These are phyloP conservation scores for Palythoa heliodiscus DNA, from an alignment of 92 coral and sea anemone species.

Conservation along the genomic window DNA sequence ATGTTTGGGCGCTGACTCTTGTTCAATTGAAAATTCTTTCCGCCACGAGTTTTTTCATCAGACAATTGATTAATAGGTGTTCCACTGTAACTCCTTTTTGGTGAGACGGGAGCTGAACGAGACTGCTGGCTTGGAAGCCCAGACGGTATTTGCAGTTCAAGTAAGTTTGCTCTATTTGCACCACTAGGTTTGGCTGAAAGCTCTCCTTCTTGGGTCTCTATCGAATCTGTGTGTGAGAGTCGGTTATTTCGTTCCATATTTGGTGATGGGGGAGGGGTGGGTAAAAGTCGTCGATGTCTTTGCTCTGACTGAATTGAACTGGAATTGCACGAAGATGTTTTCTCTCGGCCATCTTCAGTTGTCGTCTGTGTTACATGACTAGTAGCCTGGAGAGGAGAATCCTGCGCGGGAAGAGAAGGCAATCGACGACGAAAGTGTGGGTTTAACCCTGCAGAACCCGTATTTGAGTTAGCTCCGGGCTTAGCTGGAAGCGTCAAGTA, in stretches of 20 bases:
- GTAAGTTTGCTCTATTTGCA: background rate
- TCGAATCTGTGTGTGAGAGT: background rate
- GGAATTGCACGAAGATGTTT: background rate
- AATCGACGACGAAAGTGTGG: slow-evolving; percentile 71
- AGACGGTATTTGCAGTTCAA: slow-evolving; percentile 22
- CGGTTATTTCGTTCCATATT: slow-evolving; percentile 40
- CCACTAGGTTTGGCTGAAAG: background rate
- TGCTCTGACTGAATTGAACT: slow-evolving; percentile 38
- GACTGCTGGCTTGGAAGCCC: slow-evolving; percentile 11
- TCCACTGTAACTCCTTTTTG: slow-evolving; percentile 43
- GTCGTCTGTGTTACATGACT: background rate
- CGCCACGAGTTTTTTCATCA: slow-evolving; percentile 13
- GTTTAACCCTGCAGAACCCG: slow-evolving; percentile 45
- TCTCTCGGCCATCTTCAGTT: slow-evolving; percentile 8
- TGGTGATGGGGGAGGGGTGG: slow-evolving; percentile 88
- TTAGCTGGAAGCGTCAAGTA: slow-evolving; percentile 7
- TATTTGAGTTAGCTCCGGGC: background rate
- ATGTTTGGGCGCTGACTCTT: slow-evolving; percentile 9
- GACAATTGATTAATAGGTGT: slow-evolving; percentile 49
- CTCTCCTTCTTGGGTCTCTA: background rate
- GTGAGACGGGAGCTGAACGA: slow-evolving; percentile 39
- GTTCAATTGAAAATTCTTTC: background rate
- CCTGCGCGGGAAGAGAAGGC: slow-evolving; percentile 68
- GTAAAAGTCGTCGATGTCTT: slow-evolving; percentile 70
- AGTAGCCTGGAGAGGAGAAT: slow-evolving; percentile 24